Percentiles rank a stretch among this genome's conserved stretches.
phyloP scores from a whole-genome alignment of 2,113 vertebrate genomes.

The Onychostruthus taczanowskii region DNA sequence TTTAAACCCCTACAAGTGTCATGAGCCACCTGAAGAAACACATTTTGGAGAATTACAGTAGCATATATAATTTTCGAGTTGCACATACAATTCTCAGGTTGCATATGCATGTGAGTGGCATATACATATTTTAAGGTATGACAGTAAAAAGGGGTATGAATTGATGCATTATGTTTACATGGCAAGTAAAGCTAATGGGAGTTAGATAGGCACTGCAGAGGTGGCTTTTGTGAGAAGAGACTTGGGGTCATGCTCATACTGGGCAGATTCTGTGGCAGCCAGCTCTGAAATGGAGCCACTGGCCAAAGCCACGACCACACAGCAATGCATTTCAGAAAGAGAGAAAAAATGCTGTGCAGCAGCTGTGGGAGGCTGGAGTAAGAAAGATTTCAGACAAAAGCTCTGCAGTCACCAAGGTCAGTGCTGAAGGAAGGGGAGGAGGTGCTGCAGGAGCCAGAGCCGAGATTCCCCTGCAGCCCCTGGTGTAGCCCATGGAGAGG shows the following conservation, averaged over 20 bases:
- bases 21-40: not conserved
- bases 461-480: not conserved
- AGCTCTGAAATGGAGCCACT: not conserved
- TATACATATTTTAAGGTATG: not conserved
- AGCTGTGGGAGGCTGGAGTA: not conserved
- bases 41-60: not conserved
- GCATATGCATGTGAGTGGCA: not conserved
- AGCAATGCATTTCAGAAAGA: not conserved
- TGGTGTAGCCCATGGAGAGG: not conserved
- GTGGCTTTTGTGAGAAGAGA: not conserved
- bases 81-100: not conserved
- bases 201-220: not conserved
- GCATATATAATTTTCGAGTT: not conserved
- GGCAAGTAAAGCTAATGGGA: not conserved
- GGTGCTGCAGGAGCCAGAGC: not conserved
- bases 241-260: not conserved
- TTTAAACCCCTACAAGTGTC: not conserved
- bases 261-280: not conserved
- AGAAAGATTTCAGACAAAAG: not conserved
- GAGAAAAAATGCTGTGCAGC: not conserved
- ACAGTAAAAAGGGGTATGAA: not conserved
- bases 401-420: not conserved
- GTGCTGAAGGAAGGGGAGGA: not conserved
- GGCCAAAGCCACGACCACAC: not conserved
- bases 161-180: not conserved